phyloP scores from a whole-genome alignment of 2,113 vertebrate species.

The Xenotilapia longispinis region DNA sequence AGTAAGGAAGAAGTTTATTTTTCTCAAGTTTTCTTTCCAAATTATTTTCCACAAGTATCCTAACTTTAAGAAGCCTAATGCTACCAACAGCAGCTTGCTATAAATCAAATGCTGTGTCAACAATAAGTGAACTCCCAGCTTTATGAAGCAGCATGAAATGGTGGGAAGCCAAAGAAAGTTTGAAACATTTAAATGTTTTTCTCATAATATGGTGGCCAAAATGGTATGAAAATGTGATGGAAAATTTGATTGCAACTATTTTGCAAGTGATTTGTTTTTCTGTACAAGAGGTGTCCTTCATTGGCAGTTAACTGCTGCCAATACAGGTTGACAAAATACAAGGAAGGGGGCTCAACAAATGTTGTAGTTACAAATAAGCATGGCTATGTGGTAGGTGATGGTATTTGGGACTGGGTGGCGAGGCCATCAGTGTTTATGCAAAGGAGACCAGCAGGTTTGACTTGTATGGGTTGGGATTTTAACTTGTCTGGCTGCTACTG shows the following conservation, averaged over 20 bases:
- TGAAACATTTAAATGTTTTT: not conserved
- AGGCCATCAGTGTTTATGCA: not conserved
- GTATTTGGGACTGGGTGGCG: not conserved
- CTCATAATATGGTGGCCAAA: not conserved
- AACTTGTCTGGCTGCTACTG: not conserved
- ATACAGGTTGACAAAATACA: slow-evolving; percentile 42
- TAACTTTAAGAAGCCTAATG: not conserved
- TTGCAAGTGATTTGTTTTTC: not conserved
- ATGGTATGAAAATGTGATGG: not conserved
- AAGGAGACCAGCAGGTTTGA: slow-evolving; percentile 5
- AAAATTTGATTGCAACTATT: not conserved
- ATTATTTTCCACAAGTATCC: not conserved
- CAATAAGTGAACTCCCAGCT: not conserved
- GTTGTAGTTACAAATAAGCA: slow-evolving; percentile 22
- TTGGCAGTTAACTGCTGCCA: not conserved
- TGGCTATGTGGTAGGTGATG: slow-evolving; percentile 2
- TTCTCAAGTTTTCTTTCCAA: not conserved
- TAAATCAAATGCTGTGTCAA: not conserved
- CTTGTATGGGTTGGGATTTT: not conserved
- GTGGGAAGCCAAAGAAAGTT: not conserved
- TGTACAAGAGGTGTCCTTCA: not conserved
- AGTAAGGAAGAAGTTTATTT: not conserved
- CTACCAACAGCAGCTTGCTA: not conserved
- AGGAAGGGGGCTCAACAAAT: not conserved
- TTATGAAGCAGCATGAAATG: not conserved